Base-by-base conservation (phyloP, 2,888 invertebrate genomes). In the Dermolepida albohirtum region DNA sequence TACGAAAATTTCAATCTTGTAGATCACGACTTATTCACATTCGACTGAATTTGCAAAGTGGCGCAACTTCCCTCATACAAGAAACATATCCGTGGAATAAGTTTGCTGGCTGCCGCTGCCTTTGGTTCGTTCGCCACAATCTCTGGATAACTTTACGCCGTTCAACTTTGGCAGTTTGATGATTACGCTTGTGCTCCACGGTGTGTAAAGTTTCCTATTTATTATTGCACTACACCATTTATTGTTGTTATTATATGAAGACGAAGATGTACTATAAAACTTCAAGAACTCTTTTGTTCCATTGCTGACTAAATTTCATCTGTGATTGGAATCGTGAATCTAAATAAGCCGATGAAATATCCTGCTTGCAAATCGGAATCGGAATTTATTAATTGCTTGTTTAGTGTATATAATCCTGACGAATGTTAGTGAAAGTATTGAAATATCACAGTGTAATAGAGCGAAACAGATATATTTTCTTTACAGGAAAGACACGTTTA, bases 11-110 rank as follows among this genome's bases (percentile, higher is more conserved):
- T 77, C 77, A 75, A 76, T 74, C 73, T 73, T 34, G 34, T 34
- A 73, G 76, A 74, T 74, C 75, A 74, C 69, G 74, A 74, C 75
- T 77, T 78, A 77, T 79, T 79, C 78, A 78, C 78, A 78, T 78
- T 75, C 77, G 77, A 77, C 76, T 78, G 78, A 76, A 77, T 77
- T 76, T 74, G 77, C 76, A 78, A 79, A 79, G 78, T 79, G 76
- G 76, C 75, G 73, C 76, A 76, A 76, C 76, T 75, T 78, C 77
- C 76, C 76, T 74, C 75, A 74, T 75, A 74, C 75, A 74, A 74
- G 76, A 77, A 43, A 65, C 64, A 55, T 77, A 76, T 77, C 77
- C 77, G 74, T 22, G 43, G 77, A 75, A 74, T 75, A 75, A 75
- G 70, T 74, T 74, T 73, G 69, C 71, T 67, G 8, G 10, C 8